A percentile compares a stretch with the other conserved stretches of the same genome.
Conservation (phyloP, 2,797 vertebrate species). For the Jordanella pulchra region DNA sequence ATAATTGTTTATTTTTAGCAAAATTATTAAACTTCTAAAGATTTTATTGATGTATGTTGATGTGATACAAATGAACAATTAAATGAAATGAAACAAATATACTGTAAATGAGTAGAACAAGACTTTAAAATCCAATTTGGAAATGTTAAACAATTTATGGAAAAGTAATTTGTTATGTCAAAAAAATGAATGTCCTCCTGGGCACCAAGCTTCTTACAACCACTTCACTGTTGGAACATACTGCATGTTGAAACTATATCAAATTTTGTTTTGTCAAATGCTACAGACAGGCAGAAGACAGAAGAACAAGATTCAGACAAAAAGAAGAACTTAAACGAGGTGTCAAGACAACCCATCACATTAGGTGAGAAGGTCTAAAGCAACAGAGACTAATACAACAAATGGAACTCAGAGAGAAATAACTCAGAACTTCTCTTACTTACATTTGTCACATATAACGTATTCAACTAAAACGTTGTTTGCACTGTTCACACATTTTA, state of each 20-base stretch:
- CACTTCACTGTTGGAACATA: not conserved
- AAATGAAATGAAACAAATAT: not conserved
- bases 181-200: not conserved
- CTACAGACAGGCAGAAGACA: not conserved
- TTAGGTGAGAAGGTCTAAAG: not conserved
- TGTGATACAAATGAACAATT: no score
- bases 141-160: not conserved
- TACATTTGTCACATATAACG: not conserved
- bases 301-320: not conserved
- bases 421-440: not conserved
- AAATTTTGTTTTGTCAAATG: not conserved
- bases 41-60: no score
- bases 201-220: not conserved
- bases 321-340: not conserved
- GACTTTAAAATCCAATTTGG: not conserved
- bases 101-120: not conserved
- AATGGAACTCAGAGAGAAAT: not conserved
- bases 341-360: not conserved
- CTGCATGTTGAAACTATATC: not conserved
- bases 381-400: not conserved
- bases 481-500: no score
- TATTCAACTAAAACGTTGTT: not conserved
- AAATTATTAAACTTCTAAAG: no score
- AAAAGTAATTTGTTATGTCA: not conserved
- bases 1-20: no score